A percentile compares a stretch with the other conserved stretches of the same genome.
Conservation (phyloP, 2,888 invertebrate species). For the Hirtodrosophila confusa region DNA sequence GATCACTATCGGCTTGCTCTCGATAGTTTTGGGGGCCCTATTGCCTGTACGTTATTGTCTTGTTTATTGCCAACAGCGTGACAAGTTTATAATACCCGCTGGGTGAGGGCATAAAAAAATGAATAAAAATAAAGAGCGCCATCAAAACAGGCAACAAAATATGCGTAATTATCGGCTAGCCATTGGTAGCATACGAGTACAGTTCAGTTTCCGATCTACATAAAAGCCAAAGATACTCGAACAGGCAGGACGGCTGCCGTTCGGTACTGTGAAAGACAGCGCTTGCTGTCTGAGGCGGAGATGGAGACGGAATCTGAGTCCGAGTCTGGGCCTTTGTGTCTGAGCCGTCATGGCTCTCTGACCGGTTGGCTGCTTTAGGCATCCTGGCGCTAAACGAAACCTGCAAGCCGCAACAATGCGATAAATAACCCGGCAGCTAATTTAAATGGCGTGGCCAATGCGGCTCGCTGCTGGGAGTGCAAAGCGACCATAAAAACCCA, state of each 20-base stretch:
- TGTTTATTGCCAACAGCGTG: background rate
- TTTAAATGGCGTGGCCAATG: constrained; percentile 80
- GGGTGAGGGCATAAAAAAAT: constrained; percentile 34
- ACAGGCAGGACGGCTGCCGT: constrained; percentile 37
- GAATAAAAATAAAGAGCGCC: constrained; percentile 67
- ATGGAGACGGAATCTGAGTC: constrained; percentile 8
- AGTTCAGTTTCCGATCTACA: constrained; percentile 38
- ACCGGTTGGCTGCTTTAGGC: constrained; percentile 42
- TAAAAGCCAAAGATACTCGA: constrained; percentile 22
- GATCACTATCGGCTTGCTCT: too few species aligned
- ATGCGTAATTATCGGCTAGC: constrained; percentile 77
- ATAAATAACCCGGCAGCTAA: constrained; percentile 83
- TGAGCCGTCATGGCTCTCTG: constrained; percentile 53
- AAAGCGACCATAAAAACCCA: constrained; percentile 64
- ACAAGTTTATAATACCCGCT: constrained; percentile 38
- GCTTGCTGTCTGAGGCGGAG: constrained; percentile 8
- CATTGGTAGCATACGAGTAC: constrained; percentile 29
- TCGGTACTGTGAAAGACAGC: constrained; percentile 7
- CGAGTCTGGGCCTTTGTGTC: constrained; percentile 72
- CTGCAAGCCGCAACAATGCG: constrained; percentile 77
- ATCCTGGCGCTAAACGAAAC: constrained; percentile 63
- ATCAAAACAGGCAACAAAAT: constrained; percentile 79
- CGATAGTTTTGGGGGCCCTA: too few species aligned
- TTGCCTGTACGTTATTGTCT: background rate
- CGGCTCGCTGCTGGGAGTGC: constrained; percentile 34